Percentiles rank a stretch among this genome's conserved stretches.
phyloP scores from a whole-genome alignment of 2,113 vertebrate genomes.

The Micronycteris hirsuta region DNA sequence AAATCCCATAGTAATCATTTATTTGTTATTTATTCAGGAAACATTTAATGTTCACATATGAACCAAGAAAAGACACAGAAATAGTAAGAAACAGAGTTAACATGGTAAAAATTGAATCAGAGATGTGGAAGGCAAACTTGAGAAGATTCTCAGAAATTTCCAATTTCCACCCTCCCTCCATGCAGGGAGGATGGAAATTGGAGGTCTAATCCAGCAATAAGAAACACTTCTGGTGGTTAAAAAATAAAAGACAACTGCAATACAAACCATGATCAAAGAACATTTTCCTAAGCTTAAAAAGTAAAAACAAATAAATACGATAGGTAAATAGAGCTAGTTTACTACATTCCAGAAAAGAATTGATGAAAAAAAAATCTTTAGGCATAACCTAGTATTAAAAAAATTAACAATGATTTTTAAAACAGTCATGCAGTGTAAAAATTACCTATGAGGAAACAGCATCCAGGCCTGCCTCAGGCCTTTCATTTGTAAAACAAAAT shows the following conservation, averaged over 20 bases:
- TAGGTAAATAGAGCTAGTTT: background rate
- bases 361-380: background rate
- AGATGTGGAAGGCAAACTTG: background rate
- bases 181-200: background rate
- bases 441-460: background rate
- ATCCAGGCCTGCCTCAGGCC: background rate
- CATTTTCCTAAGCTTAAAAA: background rate
- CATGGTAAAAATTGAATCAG: background rate
- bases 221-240: background rate
- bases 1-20: background rate
- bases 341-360: background rate
- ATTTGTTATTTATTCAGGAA: slow-evolving; percentile 16
- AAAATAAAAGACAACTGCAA: background rate
- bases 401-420: background rate
- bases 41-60: background rate
- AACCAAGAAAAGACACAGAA: background rate
- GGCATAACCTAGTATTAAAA: background rate
- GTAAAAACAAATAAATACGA: background rate
- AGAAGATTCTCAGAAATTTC: background rate
- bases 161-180: too few relatives aligned
- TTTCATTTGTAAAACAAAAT: background rate
- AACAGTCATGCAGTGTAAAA: background rate
- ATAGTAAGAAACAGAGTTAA: background rate
- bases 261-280: background rate
- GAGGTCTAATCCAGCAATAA: background rate